These are phyloP conservation scores for Drosophila malerkotliana DNA, from an alignment of 1,140 invertebrate genomes.

Conservation along the genomic window DNA sequence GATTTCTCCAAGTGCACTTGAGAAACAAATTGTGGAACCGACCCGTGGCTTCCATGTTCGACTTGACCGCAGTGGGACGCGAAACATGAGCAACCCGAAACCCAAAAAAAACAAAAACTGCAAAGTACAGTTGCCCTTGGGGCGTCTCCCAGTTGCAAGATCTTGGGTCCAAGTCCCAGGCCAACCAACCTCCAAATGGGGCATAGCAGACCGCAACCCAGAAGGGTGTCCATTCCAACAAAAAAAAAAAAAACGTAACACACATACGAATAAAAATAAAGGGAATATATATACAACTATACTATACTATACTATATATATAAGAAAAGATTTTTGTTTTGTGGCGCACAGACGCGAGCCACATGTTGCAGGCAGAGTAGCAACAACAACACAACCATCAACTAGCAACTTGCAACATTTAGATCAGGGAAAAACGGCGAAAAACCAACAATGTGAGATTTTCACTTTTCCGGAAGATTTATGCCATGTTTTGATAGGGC, in stretches of 20 bases:
- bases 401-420: constrained; percentile 5
- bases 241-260: background rate
- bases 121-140: constrained; percentile 5
- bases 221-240: background rate
- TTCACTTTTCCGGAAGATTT: constrained; percentile 36
- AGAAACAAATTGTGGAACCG: background rate
- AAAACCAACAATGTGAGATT: background rate
- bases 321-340: background rate
- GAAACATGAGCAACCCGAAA: constrained; percentile 2
- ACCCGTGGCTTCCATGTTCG: constrained; percentile 1
- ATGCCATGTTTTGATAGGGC: constrained; percentile 65
- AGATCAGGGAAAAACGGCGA: background rate
- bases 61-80: constrained; percentile 9
- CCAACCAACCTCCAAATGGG: background rate
- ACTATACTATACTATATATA: background rate
- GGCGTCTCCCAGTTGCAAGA: background rate
- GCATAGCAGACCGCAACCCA: background rate
- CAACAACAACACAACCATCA: background rate
- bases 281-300: background rate
- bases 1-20: background rate
- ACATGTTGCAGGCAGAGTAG: constrained; percentile 37
- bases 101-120: no score
- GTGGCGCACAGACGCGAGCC: constrained; percentile 31
- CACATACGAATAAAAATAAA: background rate
- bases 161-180: background rate